Percentiles rank a stretch among this genome's conserved stretches.
Conservation (phyloP, 2,113 vertebrate species). For the Phainopepla nitens region DNA sequence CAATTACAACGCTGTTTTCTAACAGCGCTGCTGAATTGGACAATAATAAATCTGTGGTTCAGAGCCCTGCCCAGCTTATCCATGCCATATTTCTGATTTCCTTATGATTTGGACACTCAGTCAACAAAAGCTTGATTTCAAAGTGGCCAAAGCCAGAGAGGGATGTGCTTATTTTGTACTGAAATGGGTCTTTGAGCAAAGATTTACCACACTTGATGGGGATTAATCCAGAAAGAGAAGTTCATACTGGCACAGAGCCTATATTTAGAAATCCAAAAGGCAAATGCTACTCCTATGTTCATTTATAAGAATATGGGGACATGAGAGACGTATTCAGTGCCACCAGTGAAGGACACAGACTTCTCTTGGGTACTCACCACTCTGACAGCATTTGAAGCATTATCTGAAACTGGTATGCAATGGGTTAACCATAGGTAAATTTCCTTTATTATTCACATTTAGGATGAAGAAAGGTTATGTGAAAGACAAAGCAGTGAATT, state of each 20-base stretch:
- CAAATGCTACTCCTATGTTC: not conserved
- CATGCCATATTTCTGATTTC: not conserved
- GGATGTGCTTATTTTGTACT: not conserved
- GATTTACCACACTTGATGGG: conserved; percentile 2
- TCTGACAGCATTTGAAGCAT: not conserved
- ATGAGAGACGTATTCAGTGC: not conserved
- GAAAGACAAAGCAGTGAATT: not conserved
- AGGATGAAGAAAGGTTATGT: not conserved
- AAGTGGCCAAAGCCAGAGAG: not conserved
- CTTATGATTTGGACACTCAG: not conserved
- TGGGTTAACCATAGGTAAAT: not conserved
- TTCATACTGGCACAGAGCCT: not conserved
- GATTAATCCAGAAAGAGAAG: conserved; percentile 29
- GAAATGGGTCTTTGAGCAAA: not conserved
- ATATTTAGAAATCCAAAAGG: not conserved
- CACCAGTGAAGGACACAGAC: not conserved
- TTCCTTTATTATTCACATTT: not conserved
- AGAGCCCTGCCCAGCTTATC: not conserved
- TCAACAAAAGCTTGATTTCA: not conserved
- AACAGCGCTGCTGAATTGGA: not conserved
- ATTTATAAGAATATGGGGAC: not conserved
- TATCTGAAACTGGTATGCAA: not conserved
- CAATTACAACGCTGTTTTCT: not conserved
- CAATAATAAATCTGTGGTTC: not conserved
- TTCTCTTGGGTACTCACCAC: not conserved